These are phyloP conservation scores for Conomelus anceps DNA, from an alignment of 2,888 invertebrate genomes.

Conservation along the genomic window DNA sequence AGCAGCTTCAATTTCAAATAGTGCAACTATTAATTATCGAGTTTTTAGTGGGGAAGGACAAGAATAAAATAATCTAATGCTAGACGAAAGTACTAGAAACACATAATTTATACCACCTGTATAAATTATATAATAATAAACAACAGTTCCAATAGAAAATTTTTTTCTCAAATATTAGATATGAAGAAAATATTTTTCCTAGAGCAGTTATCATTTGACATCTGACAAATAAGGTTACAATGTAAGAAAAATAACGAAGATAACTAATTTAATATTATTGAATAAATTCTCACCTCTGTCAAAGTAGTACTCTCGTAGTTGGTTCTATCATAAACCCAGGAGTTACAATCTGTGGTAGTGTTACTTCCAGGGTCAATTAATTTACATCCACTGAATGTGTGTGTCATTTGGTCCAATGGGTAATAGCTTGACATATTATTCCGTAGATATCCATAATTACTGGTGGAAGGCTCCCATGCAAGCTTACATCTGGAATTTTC, in stretches of 20 bases:
- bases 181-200: too few species aligned
- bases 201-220: too few species aligned
- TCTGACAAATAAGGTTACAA: too few species aligned
- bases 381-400: slow-evolving; percentile 49
- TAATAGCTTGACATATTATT: slow-evolving; percentile 43
- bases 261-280: background rate
- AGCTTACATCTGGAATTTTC: slow-evolving; percentile 49
- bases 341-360: slow-evolving; percentile 44
- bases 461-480: slow-evolving; percentile 49
- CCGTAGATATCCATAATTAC: slow-evolving; percentile 46
- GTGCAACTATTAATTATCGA: too few species aligned
- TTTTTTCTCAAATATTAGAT: too few species aligned
- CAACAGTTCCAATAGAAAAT: too few species aligned
- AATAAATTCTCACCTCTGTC: slow-evolving; percentile 49
- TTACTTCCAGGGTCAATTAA: slow-evolving; percentile 44
- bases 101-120: too few species aligned
- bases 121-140: too few species aligned
- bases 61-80: too few species aligned
- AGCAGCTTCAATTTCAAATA: background rate
- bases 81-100: too few species aligned
- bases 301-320: slow-evolving; percentile 56
- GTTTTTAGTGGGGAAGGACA: too few species aligned
- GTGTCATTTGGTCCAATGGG: slow-evolving; percentile 46
- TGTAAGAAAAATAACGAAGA: background rate
- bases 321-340: slow-evolving; percentile 54